Evolutionary conservation across 2,113 vertebrate species (phyloP), one percentile per base, ranked within the genome.

Genomic region (Taxidea taxus): DNA sequence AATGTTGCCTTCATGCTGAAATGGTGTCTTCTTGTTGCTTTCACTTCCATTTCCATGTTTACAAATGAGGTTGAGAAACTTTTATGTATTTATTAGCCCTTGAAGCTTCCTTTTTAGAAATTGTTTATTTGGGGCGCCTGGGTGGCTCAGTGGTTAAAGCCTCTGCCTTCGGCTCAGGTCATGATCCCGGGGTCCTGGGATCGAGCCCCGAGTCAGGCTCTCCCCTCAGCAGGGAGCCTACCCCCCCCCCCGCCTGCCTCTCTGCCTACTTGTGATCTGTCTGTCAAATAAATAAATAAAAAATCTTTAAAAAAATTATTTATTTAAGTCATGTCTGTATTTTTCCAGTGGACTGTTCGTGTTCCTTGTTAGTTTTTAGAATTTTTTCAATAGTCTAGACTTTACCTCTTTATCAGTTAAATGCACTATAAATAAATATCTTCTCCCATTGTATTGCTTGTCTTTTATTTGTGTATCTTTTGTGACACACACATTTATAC

Each of bases 1-100:
- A 29, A 68, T 96, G 49, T 95, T 97, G 29, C 64, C 44, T 95
- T 91, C 64, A 27, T 92, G 34, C 39, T 58, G 29, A 96, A 91
- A 82, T 60, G 5, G 8, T 83, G 21, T 87, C 29, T 66, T 91
- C 51, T 64, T 90, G 8, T n/a, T 97, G 29, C n/a, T 95, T 94
- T 86, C 27, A 66, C 72, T 96, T 87, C 23, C 12, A 25, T 91
- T 87, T 95, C n/a, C 39, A 14, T 64, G 25, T 70, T 39, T 94
- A 58, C n/a, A 58, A 64, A 39, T 62, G 9, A 87, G 34, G 4
- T 58, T 95, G 44, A 96, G 29, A 77, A 90, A 72, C 25, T 90
- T 84, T 89, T 86, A 51, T 58, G 3, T 60, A 75, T 58, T 47
- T 75, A 4, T 80, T 96, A 84, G n/a, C 4, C 42, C 42, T 23